Conservation (phyloP, 2,113 vertebrate species). For the Aleadryas rufinucha region DNA sequence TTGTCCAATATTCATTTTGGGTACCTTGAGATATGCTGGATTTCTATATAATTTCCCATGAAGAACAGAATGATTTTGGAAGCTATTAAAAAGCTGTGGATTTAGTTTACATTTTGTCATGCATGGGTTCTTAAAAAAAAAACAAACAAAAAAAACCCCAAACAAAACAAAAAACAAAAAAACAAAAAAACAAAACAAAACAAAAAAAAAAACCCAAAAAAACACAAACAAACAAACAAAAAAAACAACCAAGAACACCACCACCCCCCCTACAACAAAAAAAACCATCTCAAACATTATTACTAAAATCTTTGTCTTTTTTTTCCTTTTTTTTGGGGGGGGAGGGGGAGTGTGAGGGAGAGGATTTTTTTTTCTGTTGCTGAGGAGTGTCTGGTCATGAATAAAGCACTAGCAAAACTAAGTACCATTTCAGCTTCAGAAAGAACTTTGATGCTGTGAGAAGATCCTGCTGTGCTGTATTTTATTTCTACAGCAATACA, state of each 20-base stretch:
- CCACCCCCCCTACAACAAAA: rapidly evolving
- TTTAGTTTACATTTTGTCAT: neutral
- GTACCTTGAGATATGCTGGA: neutral
- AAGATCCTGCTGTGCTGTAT: neutral
- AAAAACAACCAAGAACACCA: no score
- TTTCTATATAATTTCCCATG: neutral
- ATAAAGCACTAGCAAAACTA: neutral
- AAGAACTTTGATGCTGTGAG: neutral
- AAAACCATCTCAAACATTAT: neutral
- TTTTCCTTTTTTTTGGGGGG: rapidly evolving
- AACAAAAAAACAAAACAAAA: no score
- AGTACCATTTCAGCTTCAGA: neutral
- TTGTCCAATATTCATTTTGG: neutral
- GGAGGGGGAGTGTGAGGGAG: rapidly evolving
- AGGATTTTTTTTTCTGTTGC: neutral
- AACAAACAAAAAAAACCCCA: no score
- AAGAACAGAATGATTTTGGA: neutral
- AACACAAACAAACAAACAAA: no score
- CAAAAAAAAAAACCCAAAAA: no score
- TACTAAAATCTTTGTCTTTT: neutral
- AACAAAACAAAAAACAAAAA: no score
- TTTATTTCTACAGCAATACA: neutral
- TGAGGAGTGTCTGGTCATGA: neutral
- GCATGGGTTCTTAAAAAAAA: neutral
- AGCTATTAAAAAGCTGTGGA: neutral